Base-by-base conservation (phyloP, 2,113 vertebrate genomes). In the Odontophorus gujanensis region DNA sequence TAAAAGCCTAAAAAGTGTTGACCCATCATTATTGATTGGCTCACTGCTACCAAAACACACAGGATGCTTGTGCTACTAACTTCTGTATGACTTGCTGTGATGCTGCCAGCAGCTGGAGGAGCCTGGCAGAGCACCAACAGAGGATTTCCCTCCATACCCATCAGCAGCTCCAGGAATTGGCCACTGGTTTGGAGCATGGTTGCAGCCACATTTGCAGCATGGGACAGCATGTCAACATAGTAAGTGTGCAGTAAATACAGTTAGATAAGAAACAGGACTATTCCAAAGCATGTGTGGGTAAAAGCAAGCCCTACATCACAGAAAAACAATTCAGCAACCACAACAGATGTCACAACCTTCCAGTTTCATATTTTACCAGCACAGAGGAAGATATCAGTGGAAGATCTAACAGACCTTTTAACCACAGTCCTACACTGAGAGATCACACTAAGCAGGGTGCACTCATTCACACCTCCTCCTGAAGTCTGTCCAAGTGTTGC, bases 1-100 rank as follows among this genome's bases (percentile, higher is more conserved):
- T 51, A 38, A 96, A 94, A 89, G 89, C 94, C 81, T 85, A 34
- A 87, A 88, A 94, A 87, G 47, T 85, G 55, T 69, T 92, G 78
- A 91, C 62, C 81, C 65, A n/a, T 79, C 87, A 15, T 22, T 81
- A 89, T 76, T 82, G 84, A 95, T 89, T 87, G 93, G 75, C 72
- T 78, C 6, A 20, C 73, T 80, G 63, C 6, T 90, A 68, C 30
- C 69, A 79, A 79, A 90, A 81, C 28, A 83, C 43, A 53, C n/a
- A 21, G 20, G 63, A 72, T 42, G 62, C 79, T 65, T 8, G 5
- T 1, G 2, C 63, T 77, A 79, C 71, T 89, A 85, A 82, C 76
- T 74, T 30, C 84, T 80, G 62, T 15, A 79, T 87, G 77, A 32
- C 71, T 91, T 73, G 74, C 89, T 87, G 88, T 13, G 50, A 48